Evolutionary conservation across 35 echinoderm and acorn worm genomes (phyloP).

Genomic region (Anneissia japonica): DNA sequence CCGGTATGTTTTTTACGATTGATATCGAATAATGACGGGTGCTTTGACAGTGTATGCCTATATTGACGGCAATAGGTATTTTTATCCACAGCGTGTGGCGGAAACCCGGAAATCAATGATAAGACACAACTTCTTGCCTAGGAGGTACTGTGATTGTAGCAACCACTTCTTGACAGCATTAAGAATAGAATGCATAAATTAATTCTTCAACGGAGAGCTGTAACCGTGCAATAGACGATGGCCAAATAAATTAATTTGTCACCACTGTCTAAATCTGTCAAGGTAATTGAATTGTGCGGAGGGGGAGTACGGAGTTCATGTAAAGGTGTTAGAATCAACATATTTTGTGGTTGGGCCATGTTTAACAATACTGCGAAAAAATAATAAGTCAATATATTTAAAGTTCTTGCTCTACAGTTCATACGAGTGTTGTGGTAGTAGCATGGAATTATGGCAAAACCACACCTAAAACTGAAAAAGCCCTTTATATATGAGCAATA

Average conservation of each 20-base stretch:
- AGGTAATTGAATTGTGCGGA: background rate
- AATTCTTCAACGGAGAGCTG: background rate
- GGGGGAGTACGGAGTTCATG: background rate
- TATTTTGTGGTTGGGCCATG: too few species aligned
- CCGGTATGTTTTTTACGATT: background rate
- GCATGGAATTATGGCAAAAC: too few species aligned
- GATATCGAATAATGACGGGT: background rate
- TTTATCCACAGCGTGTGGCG: background rate
- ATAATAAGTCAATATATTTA: background rate
- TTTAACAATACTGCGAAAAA: background rate
- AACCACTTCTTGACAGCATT: background rate
- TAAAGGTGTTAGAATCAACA: background rate
- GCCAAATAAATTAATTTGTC: background rate
- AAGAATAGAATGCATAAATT: background rate
- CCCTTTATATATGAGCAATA: too few species aligned
- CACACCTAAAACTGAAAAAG: too few species aligned
- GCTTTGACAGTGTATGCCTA: background rate
- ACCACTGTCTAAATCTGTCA: background rate
- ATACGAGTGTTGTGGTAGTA: too few species aligned
- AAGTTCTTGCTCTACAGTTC: too few species aligned
- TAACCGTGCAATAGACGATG: background rate
- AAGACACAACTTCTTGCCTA: background rate
- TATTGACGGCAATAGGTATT: background rate
- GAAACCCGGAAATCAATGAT: conserved; percentile 1
- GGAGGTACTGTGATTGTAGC: background rate